Evolutionary conservation across 64 coral and sea anemone species (phyloP), one percentile per base, ranked within the genome.

Genomic region (Anthopleura sola): DNA sequence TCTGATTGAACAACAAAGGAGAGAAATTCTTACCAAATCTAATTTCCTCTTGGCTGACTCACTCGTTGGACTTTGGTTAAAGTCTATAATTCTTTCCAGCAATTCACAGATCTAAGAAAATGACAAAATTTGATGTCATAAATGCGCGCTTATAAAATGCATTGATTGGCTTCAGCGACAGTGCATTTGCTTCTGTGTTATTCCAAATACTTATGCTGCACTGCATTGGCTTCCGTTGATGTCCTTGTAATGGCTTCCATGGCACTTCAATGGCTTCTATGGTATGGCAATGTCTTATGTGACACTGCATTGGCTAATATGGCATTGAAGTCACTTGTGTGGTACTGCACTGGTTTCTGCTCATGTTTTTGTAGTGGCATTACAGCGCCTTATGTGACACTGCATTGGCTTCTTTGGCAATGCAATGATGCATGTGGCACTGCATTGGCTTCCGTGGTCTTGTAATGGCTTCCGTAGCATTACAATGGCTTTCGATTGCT

Each of bases 31-130:
- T 90, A 96, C 94, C 94, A 96, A 60, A 53, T 90, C 90, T 26
- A 96, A 90, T 83, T 89, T 92, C 32, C 94, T 88, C 37, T 96
- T 96, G 3, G 94, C 90, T 6, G 94, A 92, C 14, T 96, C 94
- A 60, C 80, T 92, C 26, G 94, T 92, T 12, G 94, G 94, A 39
- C 84, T 96, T 66, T 96, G 94, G 51, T 96, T 96, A 60, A 96
- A 96, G 23, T 96, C 94, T 16, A 96, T 76, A 2, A 92, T 75
- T 71, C 85, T 92, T 36, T 92, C 94, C 18, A 92, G 86, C 28
- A 96, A 75, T 87, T 96, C 94, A 76, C 90, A 86, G 75, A 96
- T 75, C 94, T 96, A 50, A 83, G 47, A 33, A 34, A 79, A 76
- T 11, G 9, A 36, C 37, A 26, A 62, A 9, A 71, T 32, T 8